Evolutionary conservation across 2,888 invertebrate genomes (phyloP).

Genomic region (Embidobia sp.): DNA sequence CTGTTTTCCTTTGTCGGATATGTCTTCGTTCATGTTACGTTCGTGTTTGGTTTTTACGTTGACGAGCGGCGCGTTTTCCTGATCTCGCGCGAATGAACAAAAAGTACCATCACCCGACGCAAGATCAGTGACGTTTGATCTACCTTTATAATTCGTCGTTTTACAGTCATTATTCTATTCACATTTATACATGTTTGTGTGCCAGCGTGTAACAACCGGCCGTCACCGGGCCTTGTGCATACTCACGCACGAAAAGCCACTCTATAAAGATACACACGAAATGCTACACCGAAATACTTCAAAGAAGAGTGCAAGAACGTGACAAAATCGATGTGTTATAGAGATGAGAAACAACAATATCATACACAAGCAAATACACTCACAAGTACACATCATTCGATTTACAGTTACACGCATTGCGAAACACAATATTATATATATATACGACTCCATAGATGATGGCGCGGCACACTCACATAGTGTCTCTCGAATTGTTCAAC

Average conservation of each 20-base stretch:
- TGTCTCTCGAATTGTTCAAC: constrained; percentile 82
- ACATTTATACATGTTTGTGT: constrained; percentile 75
- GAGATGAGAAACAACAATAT: constrained; percentile 77
- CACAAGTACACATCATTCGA: constrained; percentile 71
- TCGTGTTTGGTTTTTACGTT: constrained; percentile 50
- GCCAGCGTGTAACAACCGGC: constrained; percentile 76
- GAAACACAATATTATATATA: constrained; percentile 81
- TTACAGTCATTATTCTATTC: constrained; percentile 73
- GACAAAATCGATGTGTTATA: constrained; percentile 64
- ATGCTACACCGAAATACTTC: constrained; percentile 71
- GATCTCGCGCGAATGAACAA: constrained; percentile 56
- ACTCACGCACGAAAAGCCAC: constrained; percentile 74
- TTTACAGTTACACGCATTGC: constrained; percentile 75
- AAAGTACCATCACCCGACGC: constrained; percentile 46
- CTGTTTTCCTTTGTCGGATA: constrained; percentile 57
- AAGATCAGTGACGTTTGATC: constrained; percentile 66
- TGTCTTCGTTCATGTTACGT: constrained; percentile 26
- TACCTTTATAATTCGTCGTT: constrained; percentile 65
- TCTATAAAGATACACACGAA: constrained; percentile 73
- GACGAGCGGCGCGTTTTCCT: constrained; percentile 69
- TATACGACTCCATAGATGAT: constrained; percentile 82
- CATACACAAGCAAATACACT: constrained; percentile 74
- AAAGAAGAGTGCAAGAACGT: constrained; percentile 66
- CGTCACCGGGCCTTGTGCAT: constrained; percentile 73
- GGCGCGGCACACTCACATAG: constrained; percentile 82